A percentile compares a stretch with the other conserved stretches of the same genome.
These are phyloP conservation scores for Taphrorychus bicolor DNA, from an alignment of 2,888 invertebrate genomes.

Conservation along the genomic window DNA sequence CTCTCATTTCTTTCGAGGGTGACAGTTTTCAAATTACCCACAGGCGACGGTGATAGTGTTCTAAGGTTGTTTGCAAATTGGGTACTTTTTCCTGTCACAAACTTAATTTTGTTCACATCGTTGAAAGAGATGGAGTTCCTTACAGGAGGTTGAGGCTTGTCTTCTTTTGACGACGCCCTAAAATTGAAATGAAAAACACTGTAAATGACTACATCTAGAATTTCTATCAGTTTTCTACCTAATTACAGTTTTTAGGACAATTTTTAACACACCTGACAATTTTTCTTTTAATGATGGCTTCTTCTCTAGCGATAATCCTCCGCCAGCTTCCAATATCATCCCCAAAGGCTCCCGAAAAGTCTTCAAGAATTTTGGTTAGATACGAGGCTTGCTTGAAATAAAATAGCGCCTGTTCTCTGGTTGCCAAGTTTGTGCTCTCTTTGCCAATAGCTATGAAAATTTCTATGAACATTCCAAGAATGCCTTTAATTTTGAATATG, in stretches of 20 bases:
- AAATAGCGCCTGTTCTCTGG: slow-evolving; percentile 68
- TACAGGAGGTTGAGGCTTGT: slow-evolving; percentile 42
- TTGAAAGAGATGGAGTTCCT: slow-evolving; percentile 42
- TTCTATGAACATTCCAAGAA: slow-evolving; percentile 74
- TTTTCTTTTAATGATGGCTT: slow-evolving; percentile 33
- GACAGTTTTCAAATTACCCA: slow-evolving; percentile 23
- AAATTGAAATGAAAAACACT: not conserved
- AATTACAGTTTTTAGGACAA: not conserved
- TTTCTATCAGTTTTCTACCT: not conserved
- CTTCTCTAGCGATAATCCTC: slow-evolving; percentile 39
- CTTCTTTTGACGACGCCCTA: slow-evolving; percentile 11
- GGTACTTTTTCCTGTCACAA: slow-evolving; percentile 38
- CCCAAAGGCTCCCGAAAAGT: slow-evolving; percentile 63
- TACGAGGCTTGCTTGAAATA: slow-evolving; percentile 76
- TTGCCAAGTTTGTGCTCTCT: slow-evolving; percentile 68
- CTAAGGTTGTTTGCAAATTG: slow-evolving; percentile 39
- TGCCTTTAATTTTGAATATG: slow-evolving; percentile 65
- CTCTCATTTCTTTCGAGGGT: slow-evolving; percentile 23
- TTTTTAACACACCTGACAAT: slow-evolving; percentile 20
- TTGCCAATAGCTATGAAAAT: slow-evolving; percentile 77
- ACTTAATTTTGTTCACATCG: slow-evolving; percentile 37
- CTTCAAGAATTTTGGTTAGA: slow-evolving; percentile 68
- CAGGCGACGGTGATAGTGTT: slow-evolving; percentile 14
- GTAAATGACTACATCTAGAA: not conserved
- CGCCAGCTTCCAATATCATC: slow-evolving; percentile 51